Evolutionary conservation across 2,797 vertebrate species (phyloP).

Genomic region (Anguilla marmorata): DNA sequence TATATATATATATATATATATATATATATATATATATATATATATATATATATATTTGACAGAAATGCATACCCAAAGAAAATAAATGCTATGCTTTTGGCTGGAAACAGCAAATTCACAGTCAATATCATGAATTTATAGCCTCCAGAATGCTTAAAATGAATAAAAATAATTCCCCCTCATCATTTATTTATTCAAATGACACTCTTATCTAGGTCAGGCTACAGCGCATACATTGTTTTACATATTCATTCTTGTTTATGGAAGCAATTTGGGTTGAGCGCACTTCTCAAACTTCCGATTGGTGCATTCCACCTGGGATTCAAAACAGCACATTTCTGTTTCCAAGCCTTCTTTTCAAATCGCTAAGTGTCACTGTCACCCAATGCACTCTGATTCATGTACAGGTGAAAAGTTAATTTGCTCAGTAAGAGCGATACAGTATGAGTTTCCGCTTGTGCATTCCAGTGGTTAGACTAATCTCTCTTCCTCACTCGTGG

Average conservation of each 20-base stretch:
- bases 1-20: not conserved
- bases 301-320: not conserved
- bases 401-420: constrained; percentile 2
- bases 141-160: not conserved
- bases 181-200: not conserved
- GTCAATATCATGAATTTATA: not conserved
- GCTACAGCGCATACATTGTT: not conserved
- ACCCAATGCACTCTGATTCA: not conserved
- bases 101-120: not conserved
- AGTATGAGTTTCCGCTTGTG: not conserved
- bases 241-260: not conserved
- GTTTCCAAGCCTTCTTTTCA: not conserved
- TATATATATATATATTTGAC: not conserved
- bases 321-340: not conserved
- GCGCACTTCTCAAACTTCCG: not conserved
- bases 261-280: not conserved
- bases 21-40: not conserved
- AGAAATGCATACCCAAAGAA: not conserved
- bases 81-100: not conserved
- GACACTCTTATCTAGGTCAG: not conserved
- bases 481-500: not conserved
- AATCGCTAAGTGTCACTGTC: not conserved
- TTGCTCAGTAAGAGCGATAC: not conserved
- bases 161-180: not conserved
- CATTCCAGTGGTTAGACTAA: constrained; percentile 6